phyloP scores from a whole-genome alignment of 2,888 invertebrate species.

The Caenorhabditis imperialis region DNA sequence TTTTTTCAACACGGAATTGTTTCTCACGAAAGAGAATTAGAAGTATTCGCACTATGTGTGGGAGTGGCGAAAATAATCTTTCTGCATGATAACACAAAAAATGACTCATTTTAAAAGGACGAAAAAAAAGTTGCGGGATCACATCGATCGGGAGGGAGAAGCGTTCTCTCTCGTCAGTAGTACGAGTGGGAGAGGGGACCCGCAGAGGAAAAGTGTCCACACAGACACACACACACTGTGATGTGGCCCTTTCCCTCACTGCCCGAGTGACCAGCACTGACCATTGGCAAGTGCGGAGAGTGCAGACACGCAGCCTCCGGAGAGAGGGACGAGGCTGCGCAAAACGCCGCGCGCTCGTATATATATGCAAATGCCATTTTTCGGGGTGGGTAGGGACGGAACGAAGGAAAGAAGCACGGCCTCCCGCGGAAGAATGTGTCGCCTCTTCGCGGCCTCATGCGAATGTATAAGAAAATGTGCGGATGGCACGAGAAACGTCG shows the following conservation, averaged over 20 bases:
- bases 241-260: conserved; percentile 23
- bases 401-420: conserved; percentile 1
- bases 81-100: background rate
- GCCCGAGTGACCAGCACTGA: conserved; percentile 41
- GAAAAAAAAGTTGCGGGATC: no score
- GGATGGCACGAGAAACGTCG: conserved; percentile 8
- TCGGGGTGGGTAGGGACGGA: conserved; percentile 24
- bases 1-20: no score
- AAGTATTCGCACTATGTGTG: no score
- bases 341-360: conserved; percentile 23
- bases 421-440: background rate
- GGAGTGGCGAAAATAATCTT: no score
- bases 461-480: background rate
- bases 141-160: conserved; percentile 18
- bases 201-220: conserved; percentile 40
- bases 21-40: no score
- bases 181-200: conserved; percentile 14
- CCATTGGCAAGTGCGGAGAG: conserved; percentile 46
- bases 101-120: no score
- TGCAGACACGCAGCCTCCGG: conserved; percentile 22
- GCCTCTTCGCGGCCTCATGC: conserved; percentile 7
- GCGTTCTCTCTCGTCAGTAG: conserved; percentile 29
- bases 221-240: conserved; percentile 26
- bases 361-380: conserved; percentile 53
- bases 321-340: conserved; percentile 18